A percentile compares a stretch with the other conserved stretches of the same genome.
phyloP scores from a whole-genome alignment of 1,140 invertebrate species.

The Pseudomyrmex cubaensis region DNA sequence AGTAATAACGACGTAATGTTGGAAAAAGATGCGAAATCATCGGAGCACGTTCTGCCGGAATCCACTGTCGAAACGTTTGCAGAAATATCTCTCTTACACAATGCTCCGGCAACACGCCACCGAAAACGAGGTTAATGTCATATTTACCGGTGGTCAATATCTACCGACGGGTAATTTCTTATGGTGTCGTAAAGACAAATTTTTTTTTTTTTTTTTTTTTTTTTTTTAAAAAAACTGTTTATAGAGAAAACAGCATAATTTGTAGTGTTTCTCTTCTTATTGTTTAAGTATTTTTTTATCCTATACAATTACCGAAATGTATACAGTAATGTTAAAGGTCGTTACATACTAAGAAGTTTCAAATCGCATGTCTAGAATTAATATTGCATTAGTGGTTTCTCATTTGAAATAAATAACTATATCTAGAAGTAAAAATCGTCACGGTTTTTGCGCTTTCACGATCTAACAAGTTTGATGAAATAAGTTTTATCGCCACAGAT shows the following conservation, averaged over 20 bases:
- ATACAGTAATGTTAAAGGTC: too few species aligned
- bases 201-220: not conserved
- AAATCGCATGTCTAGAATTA: not conserved
- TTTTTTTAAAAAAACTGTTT: too few species aligned
- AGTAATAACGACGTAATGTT: conserved; percentile 37
- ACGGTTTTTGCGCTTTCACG: not conserved
- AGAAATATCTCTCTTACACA: conserved; percentile 41
- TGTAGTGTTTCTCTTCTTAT: not conserved
- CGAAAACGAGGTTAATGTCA: conserved; percentile 53
- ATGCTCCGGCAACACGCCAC: conserved; percentile 18
- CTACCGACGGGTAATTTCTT: not conserved
- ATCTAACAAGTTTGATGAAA: conserved; percentile 10
- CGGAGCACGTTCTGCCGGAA: conserved; percentile 21
- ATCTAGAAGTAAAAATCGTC: not conserved
- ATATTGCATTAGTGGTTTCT: conserved; percentile 7
- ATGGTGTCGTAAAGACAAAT: not conserved
- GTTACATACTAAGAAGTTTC: too few species aligned
- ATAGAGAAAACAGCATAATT: not conserved
- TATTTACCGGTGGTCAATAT: not conserved
- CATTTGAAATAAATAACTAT: not conserved
- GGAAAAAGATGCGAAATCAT: conserved; percentile 38
- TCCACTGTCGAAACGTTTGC: conserved; percentile 29
- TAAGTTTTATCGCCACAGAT: not conserved
- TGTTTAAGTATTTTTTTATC: not conserved
- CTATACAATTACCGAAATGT: too few species aligned